phyloP scores from a whole-genome alignment of 2,113 vertebrate genomes.

The Indicator indicator region DNA sequence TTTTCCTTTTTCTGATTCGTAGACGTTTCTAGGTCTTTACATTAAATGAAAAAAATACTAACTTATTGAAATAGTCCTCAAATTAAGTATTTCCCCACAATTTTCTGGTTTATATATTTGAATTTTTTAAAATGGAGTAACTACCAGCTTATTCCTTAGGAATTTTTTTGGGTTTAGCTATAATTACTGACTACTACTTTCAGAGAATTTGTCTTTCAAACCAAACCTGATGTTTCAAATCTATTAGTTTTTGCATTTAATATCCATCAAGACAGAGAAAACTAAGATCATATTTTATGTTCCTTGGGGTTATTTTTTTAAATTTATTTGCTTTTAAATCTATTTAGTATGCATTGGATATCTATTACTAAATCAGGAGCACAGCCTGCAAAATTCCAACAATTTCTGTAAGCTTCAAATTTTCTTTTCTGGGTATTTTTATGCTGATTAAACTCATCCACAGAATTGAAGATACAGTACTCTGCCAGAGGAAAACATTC shows the following conservation, averaged over 20 bases:
- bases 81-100: background rate
- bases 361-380: background rate
- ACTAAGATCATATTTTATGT: background rate
- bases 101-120: background rate
- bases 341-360: background rate
- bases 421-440: background rate
- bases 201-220: background rate
- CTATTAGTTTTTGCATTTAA: background rate
- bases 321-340: background rate
- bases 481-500: background rate
- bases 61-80: background rate
- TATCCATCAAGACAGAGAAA: background rate
- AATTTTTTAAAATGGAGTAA: background rate
- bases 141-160: background rate
- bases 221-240: background rate
- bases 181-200: background rate
- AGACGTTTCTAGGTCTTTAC: background rate
- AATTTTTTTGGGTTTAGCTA: background rate
- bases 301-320: background rate
- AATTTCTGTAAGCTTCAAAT: background rate
- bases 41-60: background rate
- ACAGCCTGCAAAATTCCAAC: background rate
- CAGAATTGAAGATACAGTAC: background rate
- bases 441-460: background rate
- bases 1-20: background rate